Evolutionary conservation across 2,888 invertebrate genomes (phyloP), one percentile per base, ranked within the genome.

Genomic region (Ophonus ardosiacus): DNA sequence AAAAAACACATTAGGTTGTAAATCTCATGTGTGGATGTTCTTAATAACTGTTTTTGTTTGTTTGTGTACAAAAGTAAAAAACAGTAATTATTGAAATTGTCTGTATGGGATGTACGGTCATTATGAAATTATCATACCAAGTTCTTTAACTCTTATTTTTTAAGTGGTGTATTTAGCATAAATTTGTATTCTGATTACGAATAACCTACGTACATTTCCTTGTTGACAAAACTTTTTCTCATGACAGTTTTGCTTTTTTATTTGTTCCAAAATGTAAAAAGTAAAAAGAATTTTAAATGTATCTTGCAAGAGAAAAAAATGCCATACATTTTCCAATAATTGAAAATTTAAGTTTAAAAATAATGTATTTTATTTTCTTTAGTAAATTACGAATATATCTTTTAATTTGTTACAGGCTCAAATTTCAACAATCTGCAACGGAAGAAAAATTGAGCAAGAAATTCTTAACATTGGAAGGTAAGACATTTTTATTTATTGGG

Each of bases 11-110:
- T 59, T 10, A 59, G 59, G 59, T 68, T 2, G 7, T 63, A 24
- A 63, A 63, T 63, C 63, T 6, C 38, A 68, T 24, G 38, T 68
- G 68, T 68, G 13, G 31, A 68, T 15, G 31, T 38, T 68, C 31
- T 68, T 68, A 68, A 68, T 68, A n/a, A 68, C 24, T 10, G 31
- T 68, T 68, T 68, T 68, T 68, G 24, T 63, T 21, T 63, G 18
- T 63, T 63, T 18, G 18, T 24, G 63, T 31, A 63, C 63, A 8
- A n/a, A 38, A 31, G 3, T 24, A 24, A 31, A 68, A 68, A 68
- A 68, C 63, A 38, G 31, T 68, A 68, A 68, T 68, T 68, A 68
- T 68, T 68, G 24, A 63, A 38, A 68, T 68, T 68, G 68, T 68
- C 38, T 3, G 5, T n/a, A 13, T 51, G 13, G 43, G 13, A 51